Evolutionary conservation across 2,888 invertebrate genomes (phyloP), one percentile per base, ranked within the genome.

Genomic region (Drosophila trichaetosa): DNA sequence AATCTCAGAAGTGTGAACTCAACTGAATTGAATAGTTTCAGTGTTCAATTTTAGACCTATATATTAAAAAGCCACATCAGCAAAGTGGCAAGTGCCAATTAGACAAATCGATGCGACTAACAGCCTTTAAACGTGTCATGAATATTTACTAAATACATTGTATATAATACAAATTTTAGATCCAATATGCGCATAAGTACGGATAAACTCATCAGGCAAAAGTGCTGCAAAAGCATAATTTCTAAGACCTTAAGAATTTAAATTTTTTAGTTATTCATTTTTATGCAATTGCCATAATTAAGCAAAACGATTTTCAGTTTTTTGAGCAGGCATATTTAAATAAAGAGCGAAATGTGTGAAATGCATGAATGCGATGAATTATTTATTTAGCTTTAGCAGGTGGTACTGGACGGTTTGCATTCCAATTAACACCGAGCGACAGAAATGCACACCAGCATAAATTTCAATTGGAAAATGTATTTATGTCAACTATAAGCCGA

Each of bases 381-480:
- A 83, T 76, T 79, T 87, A 83, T 89, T 83, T 82, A 82, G 73
- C 89, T 89, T 89, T 82, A 84, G 75, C 89, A 84, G 84, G 84
- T 82, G 84, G 68, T 57, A 67, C 58, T 57, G 73, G 67, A 31
- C 60, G 57, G 76, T 68, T 76, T 75, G 80, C 85, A 80, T 84
- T 89, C 78, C 89, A 85, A 85, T 85, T 89, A 88, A 81, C 81
- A 79, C 74, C 51, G 38, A 38, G 5, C 18, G 62, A 29, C 56
- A 40, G 52, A 13, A 5, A 18, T 38, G 36, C 40, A 59, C 63
- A 61, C 52, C 69, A 69, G 82, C 78, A 85, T 77, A 82, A 80
- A 87, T 83, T 85, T 59, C 61, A 85, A 77, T 69, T 61, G 71
- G 68, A 72, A 70, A 72, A 64, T 79, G 69, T 79, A 79, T 79